Base-by-base conservation (phyloP, 2,888 invertebrate species). In the Melitaea athalia region DNA sequence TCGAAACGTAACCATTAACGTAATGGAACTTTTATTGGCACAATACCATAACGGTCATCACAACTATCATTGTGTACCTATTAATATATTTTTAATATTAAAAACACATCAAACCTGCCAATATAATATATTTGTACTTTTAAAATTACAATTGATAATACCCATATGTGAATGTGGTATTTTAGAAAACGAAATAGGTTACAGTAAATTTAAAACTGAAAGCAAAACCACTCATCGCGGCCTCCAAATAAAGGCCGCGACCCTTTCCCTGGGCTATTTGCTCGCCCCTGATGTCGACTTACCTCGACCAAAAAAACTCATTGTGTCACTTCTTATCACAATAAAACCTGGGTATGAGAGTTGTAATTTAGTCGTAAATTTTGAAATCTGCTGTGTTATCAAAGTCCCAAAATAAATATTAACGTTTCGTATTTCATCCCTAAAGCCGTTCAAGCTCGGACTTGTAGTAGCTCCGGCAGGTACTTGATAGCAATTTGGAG, bases 261-360 rank as follows among this genome's bases (percentile, higher is more conserved):
- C 91, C 92, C 81, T 81, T 81, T 88, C 87, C 79, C 77, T 76
- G 72, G 86, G 91, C 87, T 88, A 83, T 91, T 89, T 89, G 85
- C 87, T 81, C 80, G 82, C 78, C 83, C 83, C 82, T 80, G 78
- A 80, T 86, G 87, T 87, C 85, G 86, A 85, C 85, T 84, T 77
- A 79, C 82, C 77, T 83, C 83, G 84, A 80, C 87, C 86, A 84
- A 88, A 89, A n/a, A 88, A 89, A 90, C 87, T 86, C 87, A 90
- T 89, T 91, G 89, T 89, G 85, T 80, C 81, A 84, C 85, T 84
- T 85, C 86, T 86, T 85, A 86, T 82, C 84, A 86, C 81, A 86
- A 85, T 86, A 78, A 82, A 76, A 78, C 79, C 79, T 84, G 78
- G 78, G 80, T 81, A 82, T 81, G 79, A 83, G 85, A 86, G 74